Evolutionary conservation across 1,140 invertebrate genomes (phyloP).

Genomic region (Hylaeus anthracinus): DNA sequence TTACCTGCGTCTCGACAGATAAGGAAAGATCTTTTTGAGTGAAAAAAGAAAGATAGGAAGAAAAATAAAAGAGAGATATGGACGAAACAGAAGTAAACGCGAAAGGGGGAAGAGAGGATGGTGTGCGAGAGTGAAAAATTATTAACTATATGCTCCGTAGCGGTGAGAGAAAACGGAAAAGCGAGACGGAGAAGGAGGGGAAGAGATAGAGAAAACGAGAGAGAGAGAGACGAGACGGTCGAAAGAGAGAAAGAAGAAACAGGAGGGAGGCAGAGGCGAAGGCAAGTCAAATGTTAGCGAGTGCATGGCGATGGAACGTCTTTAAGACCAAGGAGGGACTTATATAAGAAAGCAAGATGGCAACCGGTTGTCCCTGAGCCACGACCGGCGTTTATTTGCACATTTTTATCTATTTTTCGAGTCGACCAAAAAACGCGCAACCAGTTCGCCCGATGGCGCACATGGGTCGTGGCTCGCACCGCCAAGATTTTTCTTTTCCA

Average conservation of each 20-base stretch:
- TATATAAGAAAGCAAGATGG: slow-evolving; percentile 81
- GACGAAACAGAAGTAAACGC: background rate
- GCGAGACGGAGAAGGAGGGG: slow-evolving; percentile 11
- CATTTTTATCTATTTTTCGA: slow-evolving; percentile 81
- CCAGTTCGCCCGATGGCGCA: slow-evolving; percentile 61
- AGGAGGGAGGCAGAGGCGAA: slow-evolving; percentile 52
- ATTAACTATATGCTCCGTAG: slow-evolving; percentile 21
- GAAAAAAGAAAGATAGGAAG: background rate
- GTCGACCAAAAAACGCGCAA: slow-evolving; percentile 74
- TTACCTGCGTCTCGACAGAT: too few relatives aligned
- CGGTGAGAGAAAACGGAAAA: slow-evolving; percentile 22
- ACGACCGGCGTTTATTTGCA: slow-evolving; percentile 78
- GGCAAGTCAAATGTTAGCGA: slow-evolving; percentile 71
- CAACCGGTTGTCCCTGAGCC: slow-evolving; percentile 80
- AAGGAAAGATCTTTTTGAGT: too few relatives aligned
- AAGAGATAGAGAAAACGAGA: slow-evolving; percentile 8
- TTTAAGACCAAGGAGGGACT: slow-evolving; percentile 77
- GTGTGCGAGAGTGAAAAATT: slow-evolving; percentile 23
- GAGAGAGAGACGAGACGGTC: slow-evolving; percentile 34
- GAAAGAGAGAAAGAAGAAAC: slow-evolving; percentile 48
- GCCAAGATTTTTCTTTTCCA: slow-evolving; percentile 57
- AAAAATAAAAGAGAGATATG: background rate
- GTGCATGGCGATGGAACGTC: slow-evolving; percentile 71
- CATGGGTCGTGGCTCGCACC: slow-evolving; percentile 50
- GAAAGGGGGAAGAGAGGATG: slow-evolving; percentile 15